Base-by-base conservation (phyloP, 2,888 invertebrate species). In the Drosophila subsilvestris region DNA sequence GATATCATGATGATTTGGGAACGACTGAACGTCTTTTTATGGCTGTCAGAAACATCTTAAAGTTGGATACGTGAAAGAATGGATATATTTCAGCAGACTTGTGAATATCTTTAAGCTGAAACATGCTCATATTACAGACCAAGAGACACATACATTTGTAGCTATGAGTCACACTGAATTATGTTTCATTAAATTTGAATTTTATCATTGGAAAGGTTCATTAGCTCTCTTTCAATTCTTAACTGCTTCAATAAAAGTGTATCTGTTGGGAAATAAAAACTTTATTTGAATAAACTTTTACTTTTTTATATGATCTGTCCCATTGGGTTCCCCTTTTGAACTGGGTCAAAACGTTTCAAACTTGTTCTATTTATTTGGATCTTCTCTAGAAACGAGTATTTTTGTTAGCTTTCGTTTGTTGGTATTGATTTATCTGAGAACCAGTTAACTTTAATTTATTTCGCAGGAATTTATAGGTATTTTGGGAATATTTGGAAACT, bases 221-320 rank as follows among this genome's bases (percentile, higher is more conserved):
- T 62, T 49, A 29, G 43, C 1, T 29, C 5, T 4, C 37, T 47
- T 51, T 65, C 55, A 66, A 17, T 10, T 61, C 18, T 43, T 54
- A 42, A 43, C 54, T 14, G 14, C 10, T n/a, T 3, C 4, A 12
- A n/a, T 27, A 7, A 37, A 37, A 6, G 4, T 4, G 32, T 10
- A 29, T 29, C 3, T 1, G 29, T 12, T 29, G n/a, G 45, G 14
- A 4, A 37, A 20, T 47, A 42, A 2, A 2, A 12, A 2, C 42
- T 47, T 48, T 53, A 47, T 65, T 48, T 61, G 42, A 37, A 47
- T 65, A 53, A 65, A 65, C 65, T 65, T 65, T 65, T 65, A 65
- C 65, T 65, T 67, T 65, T 48, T 25, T 27, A 42, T 20, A n/a
- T 7, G 37, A 32, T 20, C 10, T 20, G 18, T 42, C 32, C 14